Base-by-base conservation (phyloP, 2,888 invertebrate species). In the Nomada goodeniana region DNA sequence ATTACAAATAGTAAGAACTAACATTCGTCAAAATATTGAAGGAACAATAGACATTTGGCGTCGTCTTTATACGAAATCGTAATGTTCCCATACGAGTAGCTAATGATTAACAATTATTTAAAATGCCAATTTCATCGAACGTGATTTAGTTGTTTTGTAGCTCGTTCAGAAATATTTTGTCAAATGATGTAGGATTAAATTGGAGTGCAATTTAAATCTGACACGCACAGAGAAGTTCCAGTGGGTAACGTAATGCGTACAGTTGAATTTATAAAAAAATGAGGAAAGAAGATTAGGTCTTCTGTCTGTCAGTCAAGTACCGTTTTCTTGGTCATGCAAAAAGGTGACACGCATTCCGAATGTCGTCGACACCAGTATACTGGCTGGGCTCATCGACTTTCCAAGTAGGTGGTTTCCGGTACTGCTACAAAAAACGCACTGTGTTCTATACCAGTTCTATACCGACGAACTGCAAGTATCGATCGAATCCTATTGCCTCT, bases 341-440 rank as follows among this genome's bases (percentile, higher is more conserved):
- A 89, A 88, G 77, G 84, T 80, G 87, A 89, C 89, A 86, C 88
- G 90, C 90, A 90, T 91, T 90, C 86, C 86, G 76, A 89, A 88
- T 88, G 86, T 82, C 81, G 44, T 36, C 71, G 64, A 23, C 42
- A 61, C 42, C 42, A 85, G 83, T 20, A 83, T 83, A 69, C 80
- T 65, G 72, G 84, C 77, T 76, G 84, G 84, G 86, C 85, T 71
- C 86, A 81, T 76, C 81, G 86, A 83, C 80, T 80, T 71, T 82
- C 77, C 63, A 70, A 76, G 73, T 13, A 20, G 20, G n/a, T n/a
- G n/a, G n/a, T n/a, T n/a, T n/a, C n/a, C n/a, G n/a, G n/a, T 69
- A 60, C 26, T 67, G 50, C 42, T 55, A 36, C 26, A 55, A 50
- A 70, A 67, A 70, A 36, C 20, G 47, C 13, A 60, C 10, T 50